Conservation (phyloP, 2,888 invertebrate species). For the Hipparchia sbordonii region DNA sequence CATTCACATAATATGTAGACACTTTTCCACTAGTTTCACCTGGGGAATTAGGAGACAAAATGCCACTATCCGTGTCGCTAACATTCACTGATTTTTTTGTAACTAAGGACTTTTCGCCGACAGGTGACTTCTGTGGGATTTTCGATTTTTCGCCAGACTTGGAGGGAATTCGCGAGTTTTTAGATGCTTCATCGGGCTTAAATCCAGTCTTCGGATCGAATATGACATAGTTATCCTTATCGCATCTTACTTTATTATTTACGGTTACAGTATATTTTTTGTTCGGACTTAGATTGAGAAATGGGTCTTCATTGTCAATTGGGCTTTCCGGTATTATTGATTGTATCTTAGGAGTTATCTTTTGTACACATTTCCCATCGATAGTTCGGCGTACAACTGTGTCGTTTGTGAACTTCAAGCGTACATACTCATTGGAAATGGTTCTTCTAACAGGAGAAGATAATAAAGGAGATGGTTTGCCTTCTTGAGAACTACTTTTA, state of each 20-base stretch:
- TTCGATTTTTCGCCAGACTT: slow-evolving; percentile 66
- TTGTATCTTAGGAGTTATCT: slow-evolving; percentile 78
- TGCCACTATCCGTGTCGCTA: slow-evolving; percentile 86
- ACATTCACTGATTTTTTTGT: slow-evolving; percentile 70
- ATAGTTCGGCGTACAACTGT: slow-evolving; percentile 73
- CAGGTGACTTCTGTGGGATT: slow-evolving; percentile 64
- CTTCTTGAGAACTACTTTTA: slow-evolving; percentile 58
- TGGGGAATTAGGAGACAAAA: slow-evolving; percentile 85
- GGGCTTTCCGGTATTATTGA: slow-evolving; percentile 80
- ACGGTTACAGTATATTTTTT: slow-evolving; percentile 81
- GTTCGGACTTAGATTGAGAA: slow-evolving; percentile 76
- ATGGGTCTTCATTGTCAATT: slow-evolving; percentile 75
- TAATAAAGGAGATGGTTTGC: slow-evolving; percentile 65
- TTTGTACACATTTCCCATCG: slow-evolving; percentile 73
- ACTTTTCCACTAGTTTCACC: slow-evolving; percentile 74
- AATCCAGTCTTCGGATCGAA: slow-evolving; percentile 79
- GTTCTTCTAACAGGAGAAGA: slow-evolving; percentile 73
- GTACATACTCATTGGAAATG: slow-evolving; percentile 80
- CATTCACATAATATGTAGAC: slow-evolving; percentile 69
- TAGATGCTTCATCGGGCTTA: slow-evolving; percentile 56
- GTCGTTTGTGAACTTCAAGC: slow-evolving; percentile 72
- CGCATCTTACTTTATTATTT: slow-evolving; percentile 78
- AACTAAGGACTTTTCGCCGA: slow-evolving; percentile 59
- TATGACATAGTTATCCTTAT: slow-evolving; percentile 80
- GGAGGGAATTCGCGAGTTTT: slow-evolving; percentile 58